These are phyloP conservation scores for Globodera ellingtonae DNA, from an alignment of 1,140 invertebrate species.

Conservation along the genomic window DNA sequence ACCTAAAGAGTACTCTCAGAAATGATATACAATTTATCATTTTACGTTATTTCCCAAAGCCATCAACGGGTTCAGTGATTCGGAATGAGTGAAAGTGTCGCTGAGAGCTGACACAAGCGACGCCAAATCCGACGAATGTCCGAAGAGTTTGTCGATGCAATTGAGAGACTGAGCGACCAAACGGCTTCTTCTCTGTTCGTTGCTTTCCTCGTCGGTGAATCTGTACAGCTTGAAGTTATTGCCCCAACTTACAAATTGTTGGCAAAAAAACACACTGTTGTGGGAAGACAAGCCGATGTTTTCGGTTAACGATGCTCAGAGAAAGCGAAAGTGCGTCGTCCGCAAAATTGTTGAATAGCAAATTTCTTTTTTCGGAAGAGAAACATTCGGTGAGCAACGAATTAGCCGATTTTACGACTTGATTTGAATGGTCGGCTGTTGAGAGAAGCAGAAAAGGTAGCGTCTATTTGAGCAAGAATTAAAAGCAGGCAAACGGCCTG, in stretches of 20 bases:
- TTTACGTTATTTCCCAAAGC: constrained; percentile 16
- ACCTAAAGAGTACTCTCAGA: constrained; percentile 14
- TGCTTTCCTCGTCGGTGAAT: constrained; percentile 37
- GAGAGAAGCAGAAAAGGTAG: constrained; percentile 38
- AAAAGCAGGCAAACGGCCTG: background rate
- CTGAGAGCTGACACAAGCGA: background rate
- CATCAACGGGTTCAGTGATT: constrained; percentile 29
- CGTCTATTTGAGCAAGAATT: constrained; percentile 11
- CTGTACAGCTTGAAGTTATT: constrained; percentile 16
- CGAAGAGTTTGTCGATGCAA: constrained; percentile 12
- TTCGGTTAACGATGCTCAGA: constrained; percentile 15
- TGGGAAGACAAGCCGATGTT: constrained; percentile 38
- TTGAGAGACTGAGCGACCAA: constrained; percentile 28
- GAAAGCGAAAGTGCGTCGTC: constrained; percentile 15
- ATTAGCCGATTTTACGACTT: constrained; percentile 27
- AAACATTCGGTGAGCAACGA: constrained; percentile 22
- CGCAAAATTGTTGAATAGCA: constrained; percentile 30
- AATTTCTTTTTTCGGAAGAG: constrained; percentile 22
- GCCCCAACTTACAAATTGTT: too few relatives aligned
- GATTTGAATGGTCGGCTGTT: constrained; percentile 15
- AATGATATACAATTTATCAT: background rate
- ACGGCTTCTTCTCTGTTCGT: constrained; percentile 33
- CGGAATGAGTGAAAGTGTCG: constrained; percentile 17
- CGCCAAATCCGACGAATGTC: constrained; percentile 3
- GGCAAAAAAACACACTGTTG: constrained; percentile 20